Evolutionary conservation across 2,113 vertebrate species (phyloP).

Genomic region (Grammomys dolichurus): DNA sequence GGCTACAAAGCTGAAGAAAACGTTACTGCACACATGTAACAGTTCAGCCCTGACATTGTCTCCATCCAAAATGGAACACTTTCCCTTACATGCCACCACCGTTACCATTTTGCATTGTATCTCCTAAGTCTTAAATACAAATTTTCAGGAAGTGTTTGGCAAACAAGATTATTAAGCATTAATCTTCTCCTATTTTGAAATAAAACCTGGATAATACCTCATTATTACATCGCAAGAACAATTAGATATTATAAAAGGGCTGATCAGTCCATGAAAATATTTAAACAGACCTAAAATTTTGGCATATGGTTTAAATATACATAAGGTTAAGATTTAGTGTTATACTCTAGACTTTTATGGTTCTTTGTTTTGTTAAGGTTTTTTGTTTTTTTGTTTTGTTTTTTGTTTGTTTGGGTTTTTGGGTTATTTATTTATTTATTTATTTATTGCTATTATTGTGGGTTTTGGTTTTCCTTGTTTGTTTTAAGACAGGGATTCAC

Average conservation of each 20-base stretch:
- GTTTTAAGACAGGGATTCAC: background rate
- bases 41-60: background rate
- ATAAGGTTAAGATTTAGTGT: constrained; percentile 59
- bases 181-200: constrained; percentile 8
- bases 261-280: background rate
- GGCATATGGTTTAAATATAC: constrained; percentile 65
- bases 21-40: background rate
- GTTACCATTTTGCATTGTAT: background rate
- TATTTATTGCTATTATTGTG: background rate
- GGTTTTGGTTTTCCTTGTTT: background rate
- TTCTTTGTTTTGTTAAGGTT: constrained; percentile 5
- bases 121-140: background rate
- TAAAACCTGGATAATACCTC: constrained; percentile 49
- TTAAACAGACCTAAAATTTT: constrained; percentile 43
- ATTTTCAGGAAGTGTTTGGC: background rate
- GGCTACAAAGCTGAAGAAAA: background rate
- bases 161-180: background rate
- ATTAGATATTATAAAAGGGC: constrained; percentile 11
- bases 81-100: background rate
- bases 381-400: background rate
- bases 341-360: constrained; percentile 69
- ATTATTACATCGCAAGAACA: constrained; percentile 52
- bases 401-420: background rate
- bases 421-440: no score
- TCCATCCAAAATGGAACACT: background rate